These are phyloP conservation scores for Smittia aterrima DNA, from an alignment of 2,888 invertebrate genomes.

Conservation along the genomic window DNA sequence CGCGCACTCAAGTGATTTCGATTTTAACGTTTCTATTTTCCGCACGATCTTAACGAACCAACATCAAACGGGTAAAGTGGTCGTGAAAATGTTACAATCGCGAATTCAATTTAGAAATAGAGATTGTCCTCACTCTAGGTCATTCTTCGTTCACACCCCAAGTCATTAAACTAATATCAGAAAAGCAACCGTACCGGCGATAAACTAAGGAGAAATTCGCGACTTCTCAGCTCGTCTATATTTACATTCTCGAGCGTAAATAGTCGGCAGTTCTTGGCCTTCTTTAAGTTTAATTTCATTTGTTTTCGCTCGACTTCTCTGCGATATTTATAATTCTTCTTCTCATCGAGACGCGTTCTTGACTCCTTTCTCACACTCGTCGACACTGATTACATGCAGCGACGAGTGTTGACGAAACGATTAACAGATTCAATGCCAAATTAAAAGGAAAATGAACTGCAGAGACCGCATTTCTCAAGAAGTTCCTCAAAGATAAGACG, in stretches of 20 bases:
- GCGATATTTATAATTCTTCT: background rate
- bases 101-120: slow-evolving; percentile 1
- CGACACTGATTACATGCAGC: background rate
- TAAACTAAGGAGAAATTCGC: too few relatives aligned
- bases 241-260: background rate
- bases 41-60: background rate
- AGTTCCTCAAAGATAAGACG: background rate
- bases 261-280: background rate
- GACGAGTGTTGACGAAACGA: background rate
- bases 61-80: background rate
- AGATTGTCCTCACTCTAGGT: slow-evolving; percentile 3
- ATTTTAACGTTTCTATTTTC: background rate
- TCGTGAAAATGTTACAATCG: background rate
- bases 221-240: background rate
- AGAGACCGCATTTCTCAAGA: background rate
- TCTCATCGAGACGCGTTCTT: background rate
- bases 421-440: slow-evolving; percentile 1
- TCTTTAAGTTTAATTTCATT: slow-evolving; percentile 10
- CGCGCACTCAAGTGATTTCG: background rate
- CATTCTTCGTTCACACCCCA: background rate
- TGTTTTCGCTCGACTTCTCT: background rate
- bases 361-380: background rate
- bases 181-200: too few relatives aligned
- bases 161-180: background rate
- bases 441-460: background rate